Conservation (phyloP, 1,140 invertebrate species). For the Drosophila littoralis region DNA sequence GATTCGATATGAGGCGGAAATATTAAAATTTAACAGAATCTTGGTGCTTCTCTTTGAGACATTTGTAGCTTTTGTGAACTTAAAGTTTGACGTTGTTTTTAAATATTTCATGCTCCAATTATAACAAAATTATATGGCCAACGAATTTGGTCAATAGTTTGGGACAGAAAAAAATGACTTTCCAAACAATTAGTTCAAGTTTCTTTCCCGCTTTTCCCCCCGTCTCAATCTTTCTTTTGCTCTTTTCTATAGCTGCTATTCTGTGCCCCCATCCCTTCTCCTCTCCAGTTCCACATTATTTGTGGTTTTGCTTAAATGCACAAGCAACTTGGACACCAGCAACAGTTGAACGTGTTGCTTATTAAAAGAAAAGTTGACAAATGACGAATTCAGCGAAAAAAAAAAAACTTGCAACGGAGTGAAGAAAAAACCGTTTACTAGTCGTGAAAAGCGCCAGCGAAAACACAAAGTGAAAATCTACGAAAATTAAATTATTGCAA, state of each 20-base stretch:
- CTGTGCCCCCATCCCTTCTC: background rate
- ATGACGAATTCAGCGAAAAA: slow-evolving; percentile 33
- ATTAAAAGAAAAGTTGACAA: slow-evolving; percentile 51
- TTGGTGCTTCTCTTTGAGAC: too few relatives aligned
- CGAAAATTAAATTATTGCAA: slow-evolving; percentile 41
- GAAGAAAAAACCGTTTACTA: slow-evolving; percentile 47
- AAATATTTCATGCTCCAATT: slow-evolving; percentile 60
- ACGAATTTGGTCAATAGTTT: background rate
- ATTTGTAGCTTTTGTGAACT: background rate
- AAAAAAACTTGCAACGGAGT: slow-evolving; percentile 30
- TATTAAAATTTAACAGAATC: slow-evolving; percentile 13
- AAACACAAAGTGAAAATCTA: slow-evolving; percentile 67
- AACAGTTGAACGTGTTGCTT: slow-evolving; percentile 38
- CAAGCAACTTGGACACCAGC: slow-evolving; percentile 25
- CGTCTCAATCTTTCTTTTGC: background rate
- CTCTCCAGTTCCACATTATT: background rate
- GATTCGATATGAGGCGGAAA: slow-evolving; percentile 10
- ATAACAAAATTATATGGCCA: slow-evolving; percentile 25
- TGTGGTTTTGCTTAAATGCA: slow-evolving; percentile 40
- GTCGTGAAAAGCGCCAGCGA: slow-evolving; percentile 27
- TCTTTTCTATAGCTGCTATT: slow-evolving; percentile 4
- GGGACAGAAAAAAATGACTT: slow-evolving; percentile 23
- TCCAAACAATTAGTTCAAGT: slow-evolving; percentile 38
- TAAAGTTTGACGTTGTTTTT: slow-evolving; percentile 10
- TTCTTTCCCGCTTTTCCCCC: background rate